Evolutionary conservation across 2,888 invertebrate species (phyloP).

Genomic region (Euzophera pinguis): DNA sequence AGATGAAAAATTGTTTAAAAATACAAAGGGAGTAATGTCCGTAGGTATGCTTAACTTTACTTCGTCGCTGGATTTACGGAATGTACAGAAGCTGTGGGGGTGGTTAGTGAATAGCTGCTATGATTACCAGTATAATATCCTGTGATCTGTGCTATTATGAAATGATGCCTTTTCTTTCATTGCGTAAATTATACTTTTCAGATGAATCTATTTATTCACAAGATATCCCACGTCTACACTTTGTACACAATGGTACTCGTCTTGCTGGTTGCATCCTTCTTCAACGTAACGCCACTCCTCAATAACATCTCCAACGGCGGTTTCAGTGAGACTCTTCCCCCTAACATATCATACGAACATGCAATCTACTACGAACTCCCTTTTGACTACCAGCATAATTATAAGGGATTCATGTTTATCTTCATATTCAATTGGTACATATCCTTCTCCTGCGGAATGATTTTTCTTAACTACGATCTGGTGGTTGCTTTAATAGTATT

Average conservation of each 20-base stretch:
- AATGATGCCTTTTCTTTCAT: too few relatives aligned
- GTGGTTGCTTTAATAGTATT: constrained; percentile 28
- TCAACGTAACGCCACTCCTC: not conserved
- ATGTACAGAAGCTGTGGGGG: too few relatives aligned
- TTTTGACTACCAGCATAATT: constrained; percentile 16
- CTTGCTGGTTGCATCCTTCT: not conserved
- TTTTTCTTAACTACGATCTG: constrained; percentile 26
- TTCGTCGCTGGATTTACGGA: too few relatives aligned
- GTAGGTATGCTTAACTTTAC: too few relatives aligned
- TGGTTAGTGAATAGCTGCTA: too few relatives aligned
- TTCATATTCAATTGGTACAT: constrained; percentile 16
- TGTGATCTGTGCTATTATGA: too few relatives aligned
- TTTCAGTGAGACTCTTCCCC: not conserved
- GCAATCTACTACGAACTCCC: constrained; percentile 22
- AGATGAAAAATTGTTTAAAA: too few relatives aligned
- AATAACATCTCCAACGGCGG: not conserved
- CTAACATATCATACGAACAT: constrained; percentile 29
- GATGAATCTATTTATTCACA: constrained; percentile 29
- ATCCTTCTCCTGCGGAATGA: constrained; percentile 19
- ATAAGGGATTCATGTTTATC: constrained; percentile 21
- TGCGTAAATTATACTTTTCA: constrained; percentile 18
- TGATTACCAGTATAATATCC: too few relatives aligned
- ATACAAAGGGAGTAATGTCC: too few relatives aligned
- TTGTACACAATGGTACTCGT: not conserved
- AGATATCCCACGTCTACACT: not conserved